Evolutionary conservation across 2,797 vertebrate species (phyloP), one percentile per base, ranked within the genome.

Genomic region (Amblyraja radiata): DNA sequence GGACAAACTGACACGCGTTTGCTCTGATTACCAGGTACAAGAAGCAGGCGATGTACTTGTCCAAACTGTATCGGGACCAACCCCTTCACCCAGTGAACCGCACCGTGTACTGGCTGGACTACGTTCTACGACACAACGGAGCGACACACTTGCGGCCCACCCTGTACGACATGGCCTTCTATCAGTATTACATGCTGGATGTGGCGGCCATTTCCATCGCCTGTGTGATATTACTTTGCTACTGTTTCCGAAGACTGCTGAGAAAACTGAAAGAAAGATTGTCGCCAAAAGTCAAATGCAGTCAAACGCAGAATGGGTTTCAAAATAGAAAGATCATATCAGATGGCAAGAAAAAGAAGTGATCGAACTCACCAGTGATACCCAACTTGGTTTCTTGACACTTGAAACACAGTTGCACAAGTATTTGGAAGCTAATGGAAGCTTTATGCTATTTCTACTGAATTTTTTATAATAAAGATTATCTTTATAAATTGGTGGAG

Each of bases 131-230:
- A 18, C 86, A 93, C 25, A 1, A 84, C 23, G 93, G 93, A 76
- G 93, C 81, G 7, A 16, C 54, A 23, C 93, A 93, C 23, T 80
- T 93, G 13, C 81, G 83, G 32, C 93, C 81, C n/a, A 54, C 81
- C 39, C 58, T 86, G 25, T 93, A 93, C 8, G 83, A 93, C 25
- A 54, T 93, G 58, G n/a, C 46, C 68, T 86, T 77, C 32, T 74
- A 90, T 77, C 83, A 90, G 93, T 93, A 86, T 74, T 90, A 90
- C 46, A 46, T 93, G 71, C 80, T 86, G 3, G 83, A 93, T 21
- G 93, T 90, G 39, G 25, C 79, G 1, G 84, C 84, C 21, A 36
- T 74, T 32, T 71, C 76, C 16, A 13, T 14, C 13, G 16, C 32
- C 6, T 46, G 39, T 28, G 1, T 18, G n/a, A 58, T 58, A 54